phyloP scores from a whole-genome alignment of 2,113 vertebrate genomes.

The Calidris pugnax region DNA sequence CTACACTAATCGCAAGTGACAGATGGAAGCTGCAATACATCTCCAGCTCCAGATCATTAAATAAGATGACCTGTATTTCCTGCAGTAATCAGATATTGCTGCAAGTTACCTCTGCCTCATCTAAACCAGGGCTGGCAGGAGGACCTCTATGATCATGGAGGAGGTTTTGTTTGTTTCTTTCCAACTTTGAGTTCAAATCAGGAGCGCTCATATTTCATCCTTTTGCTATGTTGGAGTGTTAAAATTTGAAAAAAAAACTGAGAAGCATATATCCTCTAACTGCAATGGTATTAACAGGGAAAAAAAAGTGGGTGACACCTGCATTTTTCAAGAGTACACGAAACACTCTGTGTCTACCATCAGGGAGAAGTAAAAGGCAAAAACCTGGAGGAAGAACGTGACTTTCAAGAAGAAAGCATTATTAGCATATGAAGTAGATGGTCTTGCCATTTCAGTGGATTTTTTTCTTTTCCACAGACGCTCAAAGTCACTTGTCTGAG shows the following conservation, averaged over 20 bases:
- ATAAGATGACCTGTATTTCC: slow-evolving; percentile 20
- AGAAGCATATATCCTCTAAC: neutral
- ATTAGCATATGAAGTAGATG: neutral
- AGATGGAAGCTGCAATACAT: slow-evolving; percentile 18
- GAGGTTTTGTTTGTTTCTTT: neutral
- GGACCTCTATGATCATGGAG: neutral
- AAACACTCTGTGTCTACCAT: neutral
- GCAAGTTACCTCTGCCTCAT: neutral
- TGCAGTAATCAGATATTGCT: slow-evolving; percentile 22
- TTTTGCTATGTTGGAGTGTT: neutral
- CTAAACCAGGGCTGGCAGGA: neutral
- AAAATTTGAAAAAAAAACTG: neutral
- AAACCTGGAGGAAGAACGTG: neutral
- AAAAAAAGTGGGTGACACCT: neutral
- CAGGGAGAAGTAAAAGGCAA: neutral
- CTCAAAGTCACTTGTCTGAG: neutral
- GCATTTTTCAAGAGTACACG: neutral
- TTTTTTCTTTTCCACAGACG: neutral
- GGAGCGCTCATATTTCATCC: neutral
- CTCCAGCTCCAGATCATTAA: slow-evolving; percentile 23
- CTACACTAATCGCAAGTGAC: neutral
- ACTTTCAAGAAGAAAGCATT: neutral
- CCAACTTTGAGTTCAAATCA: neutral
- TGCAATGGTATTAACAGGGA: neutral
- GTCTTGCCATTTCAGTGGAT: neutral